Evolutionary conservation across 2,113 vertebrate genomes (phyloP).

Genomic region (Pluvialis apricaria): DNA sequence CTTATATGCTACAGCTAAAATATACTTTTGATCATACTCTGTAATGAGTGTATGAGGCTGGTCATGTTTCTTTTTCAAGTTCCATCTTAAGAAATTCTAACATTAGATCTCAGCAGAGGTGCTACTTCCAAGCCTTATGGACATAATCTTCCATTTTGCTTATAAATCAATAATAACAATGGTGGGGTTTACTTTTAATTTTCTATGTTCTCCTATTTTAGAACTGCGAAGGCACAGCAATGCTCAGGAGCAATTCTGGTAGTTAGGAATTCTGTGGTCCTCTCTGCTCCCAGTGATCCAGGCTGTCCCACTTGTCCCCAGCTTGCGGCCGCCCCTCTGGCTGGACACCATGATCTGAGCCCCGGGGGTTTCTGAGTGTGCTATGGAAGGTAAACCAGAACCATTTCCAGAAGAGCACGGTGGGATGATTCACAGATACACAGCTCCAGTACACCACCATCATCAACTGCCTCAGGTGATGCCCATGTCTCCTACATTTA

Average conservation of each 20-base stretch:
- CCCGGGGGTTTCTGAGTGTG: accelerated
- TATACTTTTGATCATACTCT: background rate
- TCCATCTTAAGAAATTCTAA: background rate
- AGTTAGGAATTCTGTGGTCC: background rate
- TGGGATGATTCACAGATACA: background rate
- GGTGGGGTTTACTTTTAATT: background rate
- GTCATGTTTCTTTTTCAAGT: background rate
- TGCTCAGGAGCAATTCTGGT: background rate
- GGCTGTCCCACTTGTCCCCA: background rate
- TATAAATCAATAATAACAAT: background rate
- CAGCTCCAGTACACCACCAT: background rate
- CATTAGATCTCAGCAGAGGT: background rate
- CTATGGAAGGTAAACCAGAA: background rate
- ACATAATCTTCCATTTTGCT: background rate
- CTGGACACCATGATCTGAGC: background rate
- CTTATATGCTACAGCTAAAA: background rate
- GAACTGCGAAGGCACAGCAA: background rate
- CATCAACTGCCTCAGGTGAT: background rate
- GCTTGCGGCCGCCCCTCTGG: background rate
- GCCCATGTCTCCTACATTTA: background rate
- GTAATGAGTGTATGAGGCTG: background rate
- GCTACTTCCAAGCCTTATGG: background rate
- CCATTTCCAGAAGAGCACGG: background rate
- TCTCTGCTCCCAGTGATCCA: background rate
- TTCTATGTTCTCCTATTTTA: background rate